Conservation (phyloP, 2,888 invertebrate species). For the Agapetus fuscipes region DNA sequence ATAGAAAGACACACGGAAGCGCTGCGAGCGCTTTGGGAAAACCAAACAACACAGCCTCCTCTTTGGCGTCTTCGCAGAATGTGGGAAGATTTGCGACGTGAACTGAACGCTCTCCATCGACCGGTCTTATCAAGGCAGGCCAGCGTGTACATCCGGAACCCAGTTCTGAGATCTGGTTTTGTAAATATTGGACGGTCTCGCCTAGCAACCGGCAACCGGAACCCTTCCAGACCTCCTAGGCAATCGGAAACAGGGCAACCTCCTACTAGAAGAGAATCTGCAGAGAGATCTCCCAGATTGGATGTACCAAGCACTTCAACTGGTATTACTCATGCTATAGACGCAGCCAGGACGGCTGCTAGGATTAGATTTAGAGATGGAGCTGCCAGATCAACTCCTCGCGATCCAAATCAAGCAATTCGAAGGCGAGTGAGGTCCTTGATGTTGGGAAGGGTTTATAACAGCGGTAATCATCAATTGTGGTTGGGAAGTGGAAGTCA, state of each 20-base stretch:
- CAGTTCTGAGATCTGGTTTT: not conserved
- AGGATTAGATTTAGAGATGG: no score
- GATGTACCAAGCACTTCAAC: not conserved
- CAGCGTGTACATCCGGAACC: not conserved
- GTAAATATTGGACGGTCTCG: not conserved
- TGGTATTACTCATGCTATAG: not conserved
- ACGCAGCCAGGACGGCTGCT: not conserved
- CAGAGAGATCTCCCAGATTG: not conserved
- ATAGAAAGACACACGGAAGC: constrained; percentile 35
- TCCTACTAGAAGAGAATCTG: not conserved
- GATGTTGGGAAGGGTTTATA: constrained; percentile 8
- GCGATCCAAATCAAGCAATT: constrained; percentile 2
- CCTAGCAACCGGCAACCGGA: not conserved
- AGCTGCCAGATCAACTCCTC: not conserved
- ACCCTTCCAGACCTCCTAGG: not conserved
- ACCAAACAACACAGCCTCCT: constrained; percentile 33
- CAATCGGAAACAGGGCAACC: not conserved
- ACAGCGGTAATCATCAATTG: not conserved
- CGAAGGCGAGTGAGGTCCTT: constrained; percentile 6
- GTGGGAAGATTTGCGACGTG: constrained; percentile 53
- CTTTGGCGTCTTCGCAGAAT: constrained; percentile 52
- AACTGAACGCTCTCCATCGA: constrained; percentile 45
- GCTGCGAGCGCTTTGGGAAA: constrained; percentile 35
- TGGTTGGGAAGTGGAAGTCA: not conserved
- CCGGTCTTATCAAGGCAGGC: constrained; percentile 34